Evolutionary conservation across 2,797 vertebrate genomes (phyloP).

Genomic region (Micromesistius poutassou): DNA sequence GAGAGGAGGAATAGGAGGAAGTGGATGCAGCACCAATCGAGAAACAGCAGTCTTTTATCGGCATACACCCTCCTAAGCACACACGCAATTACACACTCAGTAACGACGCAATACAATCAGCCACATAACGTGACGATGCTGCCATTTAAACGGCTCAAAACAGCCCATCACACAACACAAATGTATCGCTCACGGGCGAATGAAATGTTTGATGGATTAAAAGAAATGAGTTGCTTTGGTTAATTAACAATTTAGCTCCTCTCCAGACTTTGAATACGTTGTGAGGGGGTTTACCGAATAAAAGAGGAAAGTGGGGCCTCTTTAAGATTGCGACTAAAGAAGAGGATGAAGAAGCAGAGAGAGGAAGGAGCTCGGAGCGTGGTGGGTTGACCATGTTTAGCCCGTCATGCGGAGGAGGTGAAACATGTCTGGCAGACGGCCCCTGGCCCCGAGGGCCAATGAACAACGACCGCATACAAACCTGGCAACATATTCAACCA

Average conservation of each 20-base stretch:
- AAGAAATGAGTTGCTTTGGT: neutral
- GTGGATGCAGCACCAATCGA: neutral
- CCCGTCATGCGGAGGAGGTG: constrained; percentile 28
- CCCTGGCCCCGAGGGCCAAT: constrained; percentile 1
- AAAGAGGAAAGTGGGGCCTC: neutral
- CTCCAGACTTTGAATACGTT: neutral
- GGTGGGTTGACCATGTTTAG: constrained; percentile 14
- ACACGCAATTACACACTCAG: neutral
- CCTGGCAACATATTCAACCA: neutral
- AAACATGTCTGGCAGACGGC: constrained; percentile 22
- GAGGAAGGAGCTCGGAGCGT: constrained; percentile 3
- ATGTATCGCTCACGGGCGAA: neutral
- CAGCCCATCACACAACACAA: neutral
- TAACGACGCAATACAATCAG: neutral
- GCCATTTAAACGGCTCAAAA: neutral
- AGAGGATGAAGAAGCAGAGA: neutral
- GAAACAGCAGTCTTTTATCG: neutral
- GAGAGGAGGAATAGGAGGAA: neutral
- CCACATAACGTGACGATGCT: neutral
- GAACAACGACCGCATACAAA: neutral
- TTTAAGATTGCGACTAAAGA: neutral
- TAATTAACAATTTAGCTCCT: neutral
- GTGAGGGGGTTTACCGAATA: constrained; percentile 11
- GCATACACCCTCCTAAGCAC: neutral
- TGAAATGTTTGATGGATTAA: neutral